Evolutionary conservation across 2,113 vertebrate species (phyloP).

Genomic region (Eleginops maclovinus): DNA sequence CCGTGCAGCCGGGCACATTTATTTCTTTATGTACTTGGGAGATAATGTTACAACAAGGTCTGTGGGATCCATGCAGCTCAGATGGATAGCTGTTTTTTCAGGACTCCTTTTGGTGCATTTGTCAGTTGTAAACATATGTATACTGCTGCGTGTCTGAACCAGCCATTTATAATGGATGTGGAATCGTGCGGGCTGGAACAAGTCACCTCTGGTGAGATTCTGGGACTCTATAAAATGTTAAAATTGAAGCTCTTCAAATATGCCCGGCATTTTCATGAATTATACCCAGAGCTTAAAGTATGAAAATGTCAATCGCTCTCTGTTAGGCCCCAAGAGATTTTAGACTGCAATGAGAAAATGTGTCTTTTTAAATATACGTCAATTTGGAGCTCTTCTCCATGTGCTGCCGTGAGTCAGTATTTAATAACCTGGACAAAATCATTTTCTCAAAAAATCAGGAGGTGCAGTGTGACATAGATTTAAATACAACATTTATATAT

Average conservation of each 20-base stretch:
- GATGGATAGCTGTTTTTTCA: slow-evolving; percentile 50
- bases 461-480: slow-evolving; percentile 5
- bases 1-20: slow-evolving; percentile 43
- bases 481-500: slow-evolving; percentile 18
- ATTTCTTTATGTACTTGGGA: slow-evolving; percentile 56
- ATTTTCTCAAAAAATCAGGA: slow-evolving; percentile 19
- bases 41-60: slow-evolving; percentile 58
- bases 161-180: slow-evolving; percentile 76
- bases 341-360: slow-evolving; percentile 27
- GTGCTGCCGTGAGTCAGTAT: slow-evolving; percentile 25
- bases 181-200: slow-evolving; percentile 55
- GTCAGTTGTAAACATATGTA: slow-evolving; percentile 79
- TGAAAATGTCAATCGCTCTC: slow-evolving; percentile 48
- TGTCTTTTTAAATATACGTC: slow-evolving; percentile 33
- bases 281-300: slow-evolving; percentile 35
- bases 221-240: slow-evolving; percentile 72
- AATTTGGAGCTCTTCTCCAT: slow-evolving; percentile 27
- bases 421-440: slow-evolving; percentile 37
- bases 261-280: slow-evolving; percentile 57
- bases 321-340: slow-evolving; percentile 40
- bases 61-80: slow-evolving; percentile 49
- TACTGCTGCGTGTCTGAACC: slow-evolving; percentile 49
- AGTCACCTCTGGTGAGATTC: slow-evolving; percentile 64
- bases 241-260: slow-evolving; percentile 58
- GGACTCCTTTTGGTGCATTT: slow-evolving; percentile 62